Base-by-base conservation (phyloP, 2,888 invertebrate species). In the Rutpela maculata region DNA sequence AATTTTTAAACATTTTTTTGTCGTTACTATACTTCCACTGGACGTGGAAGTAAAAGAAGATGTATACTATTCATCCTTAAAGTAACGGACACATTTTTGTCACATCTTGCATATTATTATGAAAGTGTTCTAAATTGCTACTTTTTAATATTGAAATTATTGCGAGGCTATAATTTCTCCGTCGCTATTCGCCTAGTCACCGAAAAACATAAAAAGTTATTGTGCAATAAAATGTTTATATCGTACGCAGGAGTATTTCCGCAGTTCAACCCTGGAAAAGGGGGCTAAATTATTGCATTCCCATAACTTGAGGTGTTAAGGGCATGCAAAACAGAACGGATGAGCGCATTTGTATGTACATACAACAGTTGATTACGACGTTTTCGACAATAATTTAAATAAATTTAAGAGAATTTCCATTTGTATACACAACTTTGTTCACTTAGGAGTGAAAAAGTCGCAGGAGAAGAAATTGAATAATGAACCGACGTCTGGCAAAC, bases 401-500 rank as follows among this genome's bases (percentile, higher is more conserved):
- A 65, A 43, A 65, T 65, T 18, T 35, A 18, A 19, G 19, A 12
- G n/a, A 18, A 65, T 35, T 35, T 35, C n/a, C 31, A 62, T 31
- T 31, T 62, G 62, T 62, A 62, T 62, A 62, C 31, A 15, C 31
- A n/a, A 31, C 26, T 62, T 62, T 62, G n/a, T 62, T 31, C 62
- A 35, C 65, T 65, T 65, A n/a, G 17, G 35, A 17, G 65, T 17
- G 19, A 38, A 65, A 65, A 65, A 35, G 18, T 18, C 26, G 43
- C 11, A 43, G 38, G 17, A 65, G 17, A 43, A 43, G 65, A 18
- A 43, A 50, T 67, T 26, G 67, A 67, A 67, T 67, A 67, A 67
- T 56, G 67, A 67, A 67, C 56, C 22, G 56, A 56, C 11, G 67
- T 67, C 67, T 67, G 67, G 67, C 10, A 67, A 67, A 55, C 55